Evolutionary conservation across 2,113 vertebrate species (phyloP).

Genomic region (Gallinago undulata): DNA sequence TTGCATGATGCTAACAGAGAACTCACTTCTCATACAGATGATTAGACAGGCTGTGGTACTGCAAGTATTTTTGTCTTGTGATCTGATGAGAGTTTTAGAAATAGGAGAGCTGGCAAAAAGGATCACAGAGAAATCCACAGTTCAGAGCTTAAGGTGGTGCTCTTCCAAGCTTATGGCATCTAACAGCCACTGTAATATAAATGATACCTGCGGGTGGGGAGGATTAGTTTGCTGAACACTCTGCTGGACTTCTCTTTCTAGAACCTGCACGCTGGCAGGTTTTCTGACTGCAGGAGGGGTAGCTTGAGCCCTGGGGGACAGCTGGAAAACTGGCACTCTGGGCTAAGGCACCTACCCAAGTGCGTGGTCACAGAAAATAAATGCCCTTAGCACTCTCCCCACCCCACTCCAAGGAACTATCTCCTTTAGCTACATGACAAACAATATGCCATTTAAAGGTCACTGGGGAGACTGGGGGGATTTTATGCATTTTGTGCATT

Average conservation of each 20-base stretch:
- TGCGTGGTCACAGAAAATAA: background rate
- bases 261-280: background rate
- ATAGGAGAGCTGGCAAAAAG: background rate
- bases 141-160: background rate
- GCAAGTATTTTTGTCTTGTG: conserved; percentile 16
- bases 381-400: background rate
- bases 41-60: background rate
- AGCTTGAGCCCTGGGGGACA: background rate
- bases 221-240: background rate
- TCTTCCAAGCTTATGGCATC: background rate
- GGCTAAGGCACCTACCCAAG: background rate
- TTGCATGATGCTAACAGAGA: background rate
- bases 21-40: background rate
- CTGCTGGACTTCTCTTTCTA: background rate
- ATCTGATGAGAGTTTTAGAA: background rate
- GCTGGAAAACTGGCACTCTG: background rate
- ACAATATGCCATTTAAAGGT: background rate
- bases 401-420: background rate
- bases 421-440: background rate
- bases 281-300: background rate
- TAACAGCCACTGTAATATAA: background rate
- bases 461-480: background rate
- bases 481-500: background rate
- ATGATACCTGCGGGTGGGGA: background rate
- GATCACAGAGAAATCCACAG: background rate